phyloP scores from a whole-genome alignment of 64 coral and sea anemone species.

The Actinia equina region DNA sequence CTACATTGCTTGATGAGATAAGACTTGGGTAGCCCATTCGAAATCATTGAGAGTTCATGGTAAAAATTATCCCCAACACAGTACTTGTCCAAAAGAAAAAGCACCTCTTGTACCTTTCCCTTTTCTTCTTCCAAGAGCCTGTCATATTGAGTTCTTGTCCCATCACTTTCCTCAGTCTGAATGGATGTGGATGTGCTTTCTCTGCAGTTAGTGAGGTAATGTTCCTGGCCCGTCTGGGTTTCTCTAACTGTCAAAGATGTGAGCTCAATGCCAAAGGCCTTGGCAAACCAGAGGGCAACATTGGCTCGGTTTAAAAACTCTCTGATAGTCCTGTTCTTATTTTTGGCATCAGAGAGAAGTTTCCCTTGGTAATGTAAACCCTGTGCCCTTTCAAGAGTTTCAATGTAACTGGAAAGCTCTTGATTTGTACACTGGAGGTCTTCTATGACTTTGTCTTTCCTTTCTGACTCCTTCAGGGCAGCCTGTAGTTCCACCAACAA shows the following conservation, averaged over 20 bases:
- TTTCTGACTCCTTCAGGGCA: not conserved
- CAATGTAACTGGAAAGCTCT: not conserved
- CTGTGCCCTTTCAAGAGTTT: not conserved
- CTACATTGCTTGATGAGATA: slow-evolving; percentile 25
- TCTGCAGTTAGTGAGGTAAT: not conserved
- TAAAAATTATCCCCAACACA: not conserved
- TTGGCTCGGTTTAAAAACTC: slow-evolving; percentile 11
- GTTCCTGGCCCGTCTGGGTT: not conserved
- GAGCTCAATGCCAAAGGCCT: slow-evolving; percentile 3
- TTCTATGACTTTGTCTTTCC: not conserved
- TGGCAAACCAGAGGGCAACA: slow-evolving; percentile 21
- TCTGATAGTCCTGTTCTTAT: not conserved
- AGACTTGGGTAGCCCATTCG: slow-evolving; percentile 17
- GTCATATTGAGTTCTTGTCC: not conserved
- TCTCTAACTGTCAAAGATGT: not conserved
- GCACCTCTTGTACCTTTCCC: slow-evolving; percentile 24
- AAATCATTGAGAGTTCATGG: slow-evolving; percentile 26
- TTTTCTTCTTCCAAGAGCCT: slow-evolving; percentile 19
- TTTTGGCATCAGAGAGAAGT: not conserved
- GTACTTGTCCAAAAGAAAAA: slow-evolving; percentile 40
- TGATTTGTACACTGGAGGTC: slow-evolving; percentile 11
- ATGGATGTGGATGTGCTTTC: not conserved
- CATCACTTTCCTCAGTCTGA: not conserved
- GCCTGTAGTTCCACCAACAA: slow-evolving; percentile 4
- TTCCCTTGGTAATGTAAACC: not conserved